phyloP scores from a whole-genome alignment of 2,888 invertebrate species.

The Lepidochitona cinerea region DNA sequence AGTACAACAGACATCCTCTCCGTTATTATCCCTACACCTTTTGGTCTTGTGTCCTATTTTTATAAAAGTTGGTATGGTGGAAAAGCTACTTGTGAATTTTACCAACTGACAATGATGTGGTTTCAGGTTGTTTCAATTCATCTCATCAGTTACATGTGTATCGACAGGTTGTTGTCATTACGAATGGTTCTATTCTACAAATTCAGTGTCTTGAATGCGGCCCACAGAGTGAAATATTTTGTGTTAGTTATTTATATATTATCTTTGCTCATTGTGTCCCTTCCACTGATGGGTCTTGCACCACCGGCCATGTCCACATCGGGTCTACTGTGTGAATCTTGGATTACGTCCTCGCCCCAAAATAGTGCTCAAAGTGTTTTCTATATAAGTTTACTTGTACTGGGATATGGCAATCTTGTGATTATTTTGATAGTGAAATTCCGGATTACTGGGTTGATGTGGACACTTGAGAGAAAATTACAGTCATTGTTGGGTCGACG shows the following conservation, averaged over 20 bases:
- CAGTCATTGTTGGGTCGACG: background rate
- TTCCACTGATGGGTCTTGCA: slow-evolving; percentile 52
- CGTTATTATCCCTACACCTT: slow-evolving; percentile 49
- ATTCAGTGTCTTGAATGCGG: background rate
- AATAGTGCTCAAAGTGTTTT: slow-evolving; percentile 36
- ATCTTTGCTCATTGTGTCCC: slow-evolving; percentile 38
- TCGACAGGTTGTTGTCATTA: slow-evolving; percentile 37
- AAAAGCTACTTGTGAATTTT: slow-evolving; percentile 44
- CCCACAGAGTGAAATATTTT: slow-evolving; percentile 31
- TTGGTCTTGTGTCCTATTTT: slow-evolving; percentile 51
- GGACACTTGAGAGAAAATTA: slow-evolving; percentile 19
- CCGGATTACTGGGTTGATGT: slow-evolving; percentile 25
- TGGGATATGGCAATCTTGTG: slow-evolving; percentile 44
- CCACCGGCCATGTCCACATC: slow-evolving; percentile 36
- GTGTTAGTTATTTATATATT: slow-evolving; percentile 36
- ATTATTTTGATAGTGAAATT: slow-evolving; percentile 26
- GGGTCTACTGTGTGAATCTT: slow-evolving; percentile 39
- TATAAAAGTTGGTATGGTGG: slow-evolving; percentile 55
- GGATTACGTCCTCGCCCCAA: slow-evolving; percentile 42
- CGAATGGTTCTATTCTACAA: slow-evolving; percentile 23
- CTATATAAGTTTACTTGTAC: slow-evolving; percentile 39
- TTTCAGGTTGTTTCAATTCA: slow-evolving; percentile 45
- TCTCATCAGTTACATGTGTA: slow-evolving; percentile 45
- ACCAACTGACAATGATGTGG: slow-evolving; percentile 51
- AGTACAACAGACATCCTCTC: slow-evolving; percentile 53